Base-by-base conservation (phyloP, 2,113 vertebrate genomes). In the Leptobrachium ailaonicum region DNA sequence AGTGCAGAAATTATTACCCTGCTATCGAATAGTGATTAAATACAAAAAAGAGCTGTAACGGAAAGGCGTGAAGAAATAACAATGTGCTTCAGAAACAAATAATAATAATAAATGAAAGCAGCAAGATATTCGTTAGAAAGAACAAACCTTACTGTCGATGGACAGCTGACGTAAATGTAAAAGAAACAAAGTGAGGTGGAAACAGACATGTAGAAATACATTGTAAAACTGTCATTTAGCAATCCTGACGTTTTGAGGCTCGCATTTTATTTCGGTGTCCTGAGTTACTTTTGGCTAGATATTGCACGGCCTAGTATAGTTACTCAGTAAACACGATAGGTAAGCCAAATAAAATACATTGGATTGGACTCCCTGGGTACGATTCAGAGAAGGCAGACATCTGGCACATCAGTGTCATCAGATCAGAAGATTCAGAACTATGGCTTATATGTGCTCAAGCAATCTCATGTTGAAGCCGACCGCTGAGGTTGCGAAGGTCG, bases 11-110 rank as follows among this genome's bases (percentile, higher is more conserved):
- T 40, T 68, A 42, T 73, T 60, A 76, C 84, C 40, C 76, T 82
- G 75, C 58, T 86, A 82, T 83, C 20, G 86, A 80, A 74, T 83
- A 85, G 14, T 42, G 13, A 12, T 58, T 60, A 73, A n/a, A 32
- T 10, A n/a, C 53, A 54, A 40, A 73, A 43, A 50, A 73, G 13
- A 73, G 60, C 53, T 53, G 54, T 56, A 10, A 60, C 12, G 41
- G 42, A 54, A 41, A 42, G 13, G 50, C 10, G 60, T 6, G 20
- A 32, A 40, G 40, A 8, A 58, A 58, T 41, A 73, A 54, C 32
- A 20, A 71, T 71, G 54, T 47, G 54, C 32, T 32, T 73, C 41
- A 32, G 20, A 32, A 32, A 32, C 20, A 32, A 32, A 32, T 32
- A 32, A 32, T 32, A 32, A 32, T 32, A 20, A 60, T 47, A 73